phyloP scores from a whole-genome alignment of 1,140 invertebrate species.

The Ruditapes philippinarum region DNA sequence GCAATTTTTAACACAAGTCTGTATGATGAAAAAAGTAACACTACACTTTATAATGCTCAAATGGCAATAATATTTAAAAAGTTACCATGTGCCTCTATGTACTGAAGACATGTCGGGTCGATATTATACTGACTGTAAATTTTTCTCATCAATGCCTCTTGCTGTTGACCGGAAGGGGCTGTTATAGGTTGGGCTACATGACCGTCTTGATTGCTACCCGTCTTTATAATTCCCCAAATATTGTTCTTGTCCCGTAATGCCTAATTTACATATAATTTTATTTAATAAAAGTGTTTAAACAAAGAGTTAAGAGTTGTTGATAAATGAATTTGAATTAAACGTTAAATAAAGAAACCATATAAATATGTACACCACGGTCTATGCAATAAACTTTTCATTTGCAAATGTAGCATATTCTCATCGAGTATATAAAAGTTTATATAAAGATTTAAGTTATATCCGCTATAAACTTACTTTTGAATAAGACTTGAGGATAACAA shows the following conservation, averaged over 20 bases:
- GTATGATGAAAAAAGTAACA: too few relatives aligned
- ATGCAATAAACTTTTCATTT: too few relatives aligned
- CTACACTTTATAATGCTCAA: too few relatives aligned
- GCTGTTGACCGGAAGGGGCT: constrained; percentile 69
- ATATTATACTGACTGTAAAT: constrained; percentile 49
- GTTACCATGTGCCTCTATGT: constrained; percentile 74
- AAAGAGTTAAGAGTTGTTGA: too few relatives aligned
- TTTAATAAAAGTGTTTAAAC: too few relatives aligned
- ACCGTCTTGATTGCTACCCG: constrained; percentile 74
- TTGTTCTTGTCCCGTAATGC: constrained; percentile 58
- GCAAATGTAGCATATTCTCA: too few relatives aligned
- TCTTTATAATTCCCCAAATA: constrained; percentile 67
- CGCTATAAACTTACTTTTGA: constrained; percentile 70
- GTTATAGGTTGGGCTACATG: constrained; percentile 68
- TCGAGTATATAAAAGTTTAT: too few relatives aligned
- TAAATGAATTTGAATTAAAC: too few relatives aligned
- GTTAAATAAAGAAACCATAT: too few relatives aligned
- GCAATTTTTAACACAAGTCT: too few relatives aligned
- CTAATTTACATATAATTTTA: constrained; percentile 40
- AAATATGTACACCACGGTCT: too few relatives aligned
- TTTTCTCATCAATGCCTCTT: constrained; percentile 45
- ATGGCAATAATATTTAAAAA: not conserved
- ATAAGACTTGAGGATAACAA: constrained; percentile 76
- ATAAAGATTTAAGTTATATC: too few relatives aligned
- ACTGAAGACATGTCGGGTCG: constrained; percentile 47